These are phyloP conservation scores for Poeciliopsis paucimaculata DNA, from an alignment of 2,797 vertebrate genomes.

Conservation along the genomic window DNA sequence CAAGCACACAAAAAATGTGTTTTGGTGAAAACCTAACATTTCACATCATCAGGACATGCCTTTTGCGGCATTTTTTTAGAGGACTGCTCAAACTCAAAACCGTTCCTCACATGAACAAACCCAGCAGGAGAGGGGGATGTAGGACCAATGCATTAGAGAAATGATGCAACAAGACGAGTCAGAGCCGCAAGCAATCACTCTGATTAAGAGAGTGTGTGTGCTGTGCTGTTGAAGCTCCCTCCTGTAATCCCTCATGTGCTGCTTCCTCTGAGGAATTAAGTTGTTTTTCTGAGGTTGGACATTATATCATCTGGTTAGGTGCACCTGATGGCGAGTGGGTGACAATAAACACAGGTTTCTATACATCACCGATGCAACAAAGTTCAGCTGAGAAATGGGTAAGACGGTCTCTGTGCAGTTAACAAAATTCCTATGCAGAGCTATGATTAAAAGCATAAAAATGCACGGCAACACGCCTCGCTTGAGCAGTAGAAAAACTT, in stretches of 20 bases:
- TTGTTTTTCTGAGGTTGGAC: conserved; percentile 48
- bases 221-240: conserved; percentile 14
- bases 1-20: conserved; percentile 11
- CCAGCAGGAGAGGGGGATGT: conserved; percentile 38
- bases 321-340: conserved; percentile 22
- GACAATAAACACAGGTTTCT: conserved; percentile 39
- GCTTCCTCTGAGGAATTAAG: conserved; percentile 49
- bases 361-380: conserved; percentile 12
- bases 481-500: not conserved
- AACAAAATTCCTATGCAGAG: not conserved
- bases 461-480: not conserved
- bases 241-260: conserved; percentile 33
- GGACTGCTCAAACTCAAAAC: conserved; percentile 26
- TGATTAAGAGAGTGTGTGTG: conserved; percentile 65
- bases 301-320: conserved; percentile 47
- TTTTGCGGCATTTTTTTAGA: conserved; percentile 31
- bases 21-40: conserved; percentile 32
- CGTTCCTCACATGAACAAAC: conserved; percentile 15
- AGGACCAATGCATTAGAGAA: conserved; percentile 74
- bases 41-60: conserved; percentile 27
- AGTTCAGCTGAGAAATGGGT: not conserved
- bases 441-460: not conserved
- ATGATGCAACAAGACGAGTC: conserved; percentile 78
- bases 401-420: not conserved
- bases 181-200: conserved; percentile 75